Conservation (phyloP, 2,113 vertebrate genomes). For the Xyliphius kryptos region DNA sequence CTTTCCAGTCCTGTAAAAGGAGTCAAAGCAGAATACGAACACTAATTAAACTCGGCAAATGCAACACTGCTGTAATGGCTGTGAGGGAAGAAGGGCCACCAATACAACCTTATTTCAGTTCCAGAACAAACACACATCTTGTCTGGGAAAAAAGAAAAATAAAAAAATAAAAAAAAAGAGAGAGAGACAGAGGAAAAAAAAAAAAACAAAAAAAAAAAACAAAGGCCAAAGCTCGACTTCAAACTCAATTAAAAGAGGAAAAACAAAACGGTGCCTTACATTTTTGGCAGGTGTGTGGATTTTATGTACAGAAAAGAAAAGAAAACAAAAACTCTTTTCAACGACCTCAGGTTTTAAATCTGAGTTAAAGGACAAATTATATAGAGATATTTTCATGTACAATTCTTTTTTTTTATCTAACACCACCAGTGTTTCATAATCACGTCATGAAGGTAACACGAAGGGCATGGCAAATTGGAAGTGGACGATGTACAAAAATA, state of each 20-base stretch:
- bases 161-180: background rate
- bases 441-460: constrained; percentile 5
- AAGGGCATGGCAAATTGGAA: constrained; percentile 16
- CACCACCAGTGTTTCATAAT: constrained; percentile 15
- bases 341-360: background rate
- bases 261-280: background rate
- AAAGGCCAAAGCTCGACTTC: background rate
- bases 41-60: background rate
- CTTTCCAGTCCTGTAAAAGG: background rate
- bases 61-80: background rate
- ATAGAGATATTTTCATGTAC: background rate
- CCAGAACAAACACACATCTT: background rate
- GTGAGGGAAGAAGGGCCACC: background rate
- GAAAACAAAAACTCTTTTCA: constrained; percentile 16
- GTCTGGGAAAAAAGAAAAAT: background rate
- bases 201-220: background rate
- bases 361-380: constrained; percentile 7
- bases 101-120: background rate
- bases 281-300: constrained; percentile 25
- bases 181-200: background rate
- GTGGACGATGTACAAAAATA: constrained; percentile 45
- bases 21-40: background rate
- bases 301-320: constrained; percentile 7
- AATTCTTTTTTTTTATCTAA: constrained; percentile 21
- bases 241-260: background rate